Percentiles rank a stretch among this genome's conserved stretches.
phyloP scores from a whole-genome alignment of 2,888 invertebrate genomes.

The Empis livida region DNA sequence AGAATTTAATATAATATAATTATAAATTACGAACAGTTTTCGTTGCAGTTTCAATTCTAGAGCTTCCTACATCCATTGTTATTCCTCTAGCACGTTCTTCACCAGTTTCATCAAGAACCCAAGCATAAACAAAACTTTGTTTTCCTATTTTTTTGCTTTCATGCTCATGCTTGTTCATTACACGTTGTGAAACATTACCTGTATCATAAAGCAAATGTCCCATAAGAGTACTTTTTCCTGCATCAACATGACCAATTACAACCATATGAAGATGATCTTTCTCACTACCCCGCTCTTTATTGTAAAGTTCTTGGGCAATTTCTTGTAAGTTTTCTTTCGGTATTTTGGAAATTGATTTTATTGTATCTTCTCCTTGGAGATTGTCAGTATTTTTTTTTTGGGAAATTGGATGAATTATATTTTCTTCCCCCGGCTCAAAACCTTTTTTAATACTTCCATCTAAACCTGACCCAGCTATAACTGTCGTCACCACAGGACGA shows the following conservation, averaged over 20 bases:
- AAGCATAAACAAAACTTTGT: constrained; percentile 95
- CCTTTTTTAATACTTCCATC: constrained; percentile 21
- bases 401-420: constrained; percentile 1
- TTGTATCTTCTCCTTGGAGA: too few relatives aligned
- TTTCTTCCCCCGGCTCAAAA: constrained; percentile 10
- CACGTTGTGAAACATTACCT: constrained; percentile 74
- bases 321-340: constrained; percentile 36
- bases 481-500: constrained; percentile 15
- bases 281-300: constrained; percentile 59
- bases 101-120: constrained; percentile 97
- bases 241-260: constrained; percentile 84
- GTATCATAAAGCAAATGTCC: constrained; percentile 81
- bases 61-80: constrained; percentile 96
- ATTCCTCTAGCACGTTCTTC: constrained; percentile 94
- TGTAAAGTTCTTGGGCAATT: constrained; percentile 43
- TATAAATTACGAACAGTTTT: constrained; percentile 39
- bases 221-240: constrained; percentile 52
- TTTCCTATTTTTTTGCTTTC: constrained; percentile 96
- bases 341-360: constrained; percentile 19
- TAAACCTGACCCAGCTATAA: constrained; percentile 21
- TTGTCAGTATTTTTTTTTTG: too few relatives aligned
- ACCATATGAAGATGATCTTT: constrained; percentile 86
- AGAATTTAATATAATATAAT: not conserved
- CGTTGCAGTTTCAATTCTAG: constrained; percentile 77
- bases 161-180: constrained; percentile 93